A percentile compares a stretch with the other conserved stretches of the same genome.
Evolutionary conservation across 2,113 vertebrate species (phyloP).

Genomic region (Coreoperca whiteheadi): DNA sequence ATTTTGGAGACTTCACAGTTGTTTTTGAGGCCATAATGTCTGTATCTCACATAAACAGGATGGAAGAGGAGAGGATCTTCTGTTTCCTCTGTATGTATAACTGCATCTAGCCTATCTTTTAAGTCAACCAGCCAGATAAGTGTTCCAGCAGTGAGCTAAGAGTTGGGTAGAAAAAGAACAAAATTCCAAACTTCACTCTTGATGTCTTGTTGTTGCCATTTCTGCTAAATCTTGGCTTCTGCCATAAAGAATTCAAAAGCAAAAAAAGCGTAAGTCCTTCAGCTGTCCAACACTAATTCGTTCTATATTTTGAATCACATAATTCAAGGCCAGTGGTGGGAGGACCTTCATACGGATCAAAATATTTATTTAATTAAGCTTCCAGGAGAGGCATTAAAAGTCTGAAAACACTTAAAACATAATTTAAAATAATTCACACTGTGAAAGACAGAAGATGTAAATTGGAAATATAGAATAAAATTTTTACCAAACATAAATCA

Average conservation of each 20-base stretch:
- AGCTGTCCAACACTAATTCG: neutral
- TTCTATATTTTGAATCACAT: neutral
- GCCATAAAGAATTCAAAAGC: neutral
- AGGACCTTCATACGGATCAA: neutral
- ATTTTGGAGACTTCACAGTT: conserved; percentile 7
- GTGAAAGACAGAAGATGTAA: neutral
- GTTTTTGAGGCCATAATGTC: neutral
- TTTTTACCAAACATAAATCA: neutral
- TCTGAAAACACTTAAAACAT: neutral
- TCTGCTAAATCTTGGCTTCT: neutral
- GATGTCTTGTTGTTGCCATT: neutral
- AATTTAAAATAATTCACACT: neutral
- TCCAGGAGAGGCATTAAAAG: neutral
- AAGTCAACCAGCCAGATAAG: neutral
- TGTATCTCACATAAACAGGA: conserved; percentile 58
- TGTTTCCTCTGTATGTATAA: conserved; percentile 40
- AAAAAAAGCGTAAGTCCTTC: neutral
- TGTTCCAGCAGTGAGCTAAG: neutral
- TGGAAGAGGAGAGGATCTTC: conserved; percentile 18
- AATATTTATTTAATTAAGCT: conserved; percentile 39
- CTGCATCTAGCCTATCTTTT: neutral
- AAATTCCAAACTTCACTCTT: neutral
- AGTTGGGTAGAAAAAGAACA: conserved; percentile 5
- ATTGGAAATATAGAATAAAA: neutral
- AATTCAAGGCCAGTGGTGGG: neutral